Base-by-base conservation (phyloP, 2,113 vertebrate genomes). In the Etheostoma cragini region DNA sequence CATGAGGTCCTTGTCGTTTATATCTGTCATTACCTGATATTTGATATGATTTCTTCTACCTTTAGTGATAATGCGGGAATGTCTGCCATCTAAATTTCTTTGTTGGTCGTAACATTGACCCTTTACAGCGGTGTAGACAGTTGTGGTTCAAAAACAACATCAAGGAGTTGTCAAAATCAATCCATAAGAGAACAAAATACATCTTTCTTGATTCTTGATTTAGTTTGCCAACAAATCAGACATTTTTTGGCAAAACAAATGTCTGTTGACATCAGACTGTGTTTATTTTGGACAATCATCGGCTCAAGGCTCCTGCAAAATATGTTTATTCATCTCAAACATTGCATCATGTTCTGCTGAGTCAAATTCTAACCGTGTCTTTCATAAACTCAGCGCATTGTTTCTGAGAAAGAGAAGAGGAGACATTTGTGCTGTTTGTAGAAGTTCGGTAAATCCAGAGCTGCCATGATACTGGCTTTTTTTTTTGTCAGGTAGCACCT, bases 271-370 rank as follows among this genome's bases (percentile, higher is more conserved):
- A 30, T 30, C 4, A 30, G 6, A 80, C 8, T 60, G 1, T 80
- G 45, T 89, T 88, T 85, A 33, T 81, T 88, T 84, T 74, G 68
- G 89, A 90, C 82, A 91, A 89, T 93, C 84, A 74, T 81, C 58
- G 56, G 26, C 76, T 74, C 24, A 73, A 80, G 15, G 46, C 2
- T 78, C 38, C 42, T 66, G 14, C 21, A 73, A 81, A 76, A 69
- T 50, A 17, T 45, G n/a, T 80, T 71, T 42, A 66, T 79, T 67
- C 85, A 81, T 85, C 63, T 81, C 49, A 76, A 73, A 58, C 14
- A n/a, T 74, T 52, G n/a, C 75, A 60, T 78, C 69, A 62, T 76
- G n/a, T 80, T 72, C 54, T 50, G 35, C 35, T 52, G n/a, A 67
- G 58, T 52, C 78, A 38, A 74, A 61, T 54, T 65, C 30, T 14